Evolutionary conservation across 2,113 vertebrate genomes (phyloP), one percentile per base, ranked within the genome.

Genomic region (Perognathus longimembris): DNA sequence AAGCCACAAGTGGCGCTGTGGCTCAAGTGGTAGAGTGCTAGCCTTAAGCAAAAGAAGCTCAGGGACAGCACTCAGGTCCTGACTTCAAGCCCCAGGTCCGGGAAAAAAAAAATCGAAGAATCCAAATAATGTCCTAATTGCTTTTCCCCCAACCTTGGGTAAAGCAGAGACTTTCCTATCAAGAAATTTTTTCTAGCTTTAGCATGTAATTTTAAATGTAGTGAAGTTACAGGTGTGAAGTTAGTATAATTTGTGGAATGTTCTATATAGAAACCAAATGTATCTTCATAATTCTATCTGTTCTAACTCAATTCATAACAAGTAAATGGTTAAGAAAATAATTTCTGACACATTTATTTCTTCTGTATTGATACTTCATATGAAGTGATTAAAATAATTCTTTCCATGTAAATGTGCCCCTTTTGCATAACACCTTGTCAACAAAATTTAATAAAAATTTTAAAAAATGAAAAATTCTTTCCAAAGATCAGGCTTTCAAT

Each of bases 241-340:
- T 45, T 66, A 79, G 17, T 26, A 34, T 57, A 59, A 86, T 57
- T 71, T 45, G 9, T 59, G 57, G 64, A 73, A 82, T 24, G 21
- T 64, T 67, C 63, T 77, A 57, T 57, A 30, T 30, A 63, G 34
- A 50, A 73, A 61, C 14, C 6, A 71, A 64, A 26, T 66, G 26
- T 34, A 2, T 36, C 38, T 70, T 75, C 45, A 5, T n/a, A 38
- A 38, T 79, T 57, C 40, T 7, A 40, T 45, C 10, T 42, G 20
- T 76, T 74, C 38, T 70, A 83, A 80, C 61, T 67, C 11, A 50
- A 18, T 79, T 89, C 57, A 38, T 66, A 89, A 67, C n/a, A 91
- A 79, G 63, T 57, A 18, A 82, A 75, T 77, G 42, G 66, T 6
- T 94, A 84, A 70, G 11, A 57, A 84, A 70, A 6, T 67, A n/a